These are phyloP conservation scores for Eucidaris tribuloides DNA, from an alignment of 35 echinoderm and acorn worm genomes.

Conservation along the genomic window DNA sequence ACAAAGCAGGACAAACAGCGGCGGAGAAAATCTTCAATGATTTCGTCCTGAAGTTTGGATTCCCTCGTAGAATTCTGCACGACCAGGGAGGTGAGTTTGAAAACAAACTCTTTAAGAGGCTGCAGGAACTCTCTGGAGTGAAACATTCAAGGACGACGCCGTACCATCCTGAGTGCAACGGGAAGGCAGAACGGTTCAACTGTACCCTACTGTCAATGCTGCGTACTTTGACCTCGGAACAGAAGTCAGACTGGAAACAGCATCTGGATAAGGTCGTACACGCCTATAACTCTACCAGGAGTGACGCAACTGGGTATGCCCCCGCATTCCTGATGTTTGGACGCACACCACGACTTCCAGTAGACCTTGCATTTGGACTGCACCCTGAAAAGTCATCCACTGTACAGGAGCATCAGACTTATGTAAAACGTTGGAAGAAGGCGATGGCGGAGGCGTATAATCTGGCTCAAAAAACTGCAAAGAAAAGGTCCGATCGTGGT, in stretches of 20 bases:
- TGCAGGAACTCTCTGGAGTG: slow-evolving; percentile 35
- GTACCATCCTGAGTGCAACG: slow-evolving; percentile 49
- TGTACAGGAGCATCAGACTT: background rate
- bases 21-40: slow-evolving; percentile 51
- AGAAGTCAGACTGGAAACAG: slow-evolving; percentile 61
- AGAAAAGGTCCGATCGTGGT: slow-evolving; percentile 10
- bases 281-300: slow-evolving; percentile 61
- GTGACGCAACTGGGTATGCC: slow-evolving; percentile 56
- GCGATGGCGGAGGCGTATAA: slow-evolving; percentile 49
- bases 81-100: slow-evolving; percentile 69
- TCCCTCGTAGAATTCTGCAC: slow-evolving; percentile 24
- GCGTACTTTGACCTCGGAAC: slow-evolving; percentile 22
- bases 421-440: slow-evolving; percentile 53
- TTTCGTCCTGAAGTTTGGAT: slow-evolving; percentile 57
- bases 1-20: slow-evolving; percentile 16
- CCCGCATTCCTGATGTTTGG: slow-evolving; percentile 62
- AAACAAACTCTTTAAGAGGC: slow-evolving; percentile 40
- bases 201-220: slow-evolving; percentile 28
- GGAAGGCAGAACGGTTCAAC: slow-evolving; percentile 45
- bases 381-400: background rate
- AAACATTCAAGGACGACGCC: slow-evolving; percentile 37
- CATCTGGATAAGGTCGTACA: slow-evolving; percentile 43
- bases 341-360: slow-evolving; percentile 27
- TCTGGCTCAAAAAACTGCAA: slow-evolving; percentile 20
- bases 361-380: slow-evolving; percentile 51